Evolutionary conservation across 2,888 invertebrate species (phyloP).

Genomic region (Eudemis profundana): DNA sequence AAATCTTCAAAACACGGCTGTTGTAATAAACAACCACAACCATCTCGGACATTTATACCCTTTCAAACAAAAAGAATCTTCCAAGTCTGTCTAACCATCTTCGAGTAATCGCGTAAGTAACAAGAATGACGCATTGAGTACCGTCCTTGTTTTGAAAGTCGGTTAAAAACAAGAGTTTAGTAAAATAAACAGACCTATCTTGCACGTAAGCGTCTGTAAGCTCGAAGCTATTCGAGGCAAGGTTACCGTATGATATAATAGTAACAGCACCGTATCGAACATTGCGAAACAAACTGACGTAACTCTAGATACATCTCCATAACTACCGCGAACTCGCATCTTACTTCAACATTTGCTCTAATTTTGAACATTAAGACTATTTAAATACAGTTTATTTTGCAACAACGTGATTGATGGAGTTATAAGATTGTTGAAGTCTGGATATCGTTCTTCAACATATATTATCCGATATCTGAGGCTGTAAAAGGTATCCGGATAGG

Average conservation of each 20-base stretch:
- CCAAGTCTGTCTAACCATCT: too few species aligned
- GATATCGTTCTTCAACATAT: conserved; percentile 10
- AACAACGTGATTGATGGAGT: background rate
- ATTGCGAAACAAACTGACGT: conserved; percentile 20
- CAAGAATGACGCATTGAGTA: too few species aligned
- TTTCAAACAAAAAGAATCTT: too few species aligned
- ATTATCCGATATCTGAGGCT: background rate
- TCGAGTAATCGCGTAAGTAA: too few species aligned
- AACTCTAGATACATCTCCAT: conserved; percentile 1
- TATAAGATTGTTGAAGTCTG: background rate
- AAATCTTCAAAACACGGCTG: too few species aligned
- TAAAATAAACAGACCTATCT: conserved; percentile 14
- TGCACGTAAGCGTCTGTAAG: background rate
- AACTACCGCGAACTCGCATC: background rate
- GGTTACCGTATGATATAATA: conserved; percentile 17
- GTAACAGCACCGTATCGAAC: background rate
- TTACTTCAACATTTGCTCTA: background rate
- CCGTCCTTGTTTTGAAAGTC: too few species aligned
- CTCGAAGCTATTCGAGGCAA: conserved; percentile 24
- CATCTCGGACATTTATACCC: too few species aligned
- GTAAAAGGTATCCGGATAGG: conserved; percentile 12
- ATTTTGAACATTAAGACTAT: background rate
- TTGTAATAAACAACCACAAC: too few species aligned
- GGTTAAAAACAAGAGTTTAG: background rate
- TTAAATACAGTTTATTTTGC: background rate